Evolutionary conservation across 2,797 vertebrate genomes (phyloP).

Genomic region (Clarias fuscus): DNA sequence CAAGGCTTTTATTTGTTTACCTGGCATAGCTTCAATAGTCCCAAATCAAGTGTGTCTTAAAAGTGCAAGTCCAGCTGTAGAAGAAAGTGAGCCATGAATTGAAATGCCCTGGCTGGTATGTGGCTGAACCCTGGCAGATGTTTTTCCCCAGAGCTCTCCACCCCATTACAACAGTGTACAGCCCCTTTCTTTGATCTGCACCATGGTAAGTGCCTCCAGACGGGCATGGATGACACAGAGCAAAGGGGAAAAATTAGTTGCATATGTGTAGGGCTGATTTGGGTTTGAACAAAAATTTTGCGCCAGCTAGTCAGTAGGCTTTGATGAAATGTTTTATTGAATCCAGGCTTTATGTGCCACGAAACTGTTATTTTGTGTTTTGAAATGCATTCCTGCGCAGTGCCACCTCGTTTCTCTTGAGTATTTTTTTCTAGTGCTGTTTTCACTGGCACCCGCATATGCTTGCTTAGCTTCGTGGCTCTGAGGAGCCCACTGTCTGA

Average conservation of each 20-base stretch:
- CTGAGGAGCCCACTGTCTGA: constrained; percentile 21
- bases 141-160: constrained; percentile 60
- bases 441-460: constrained; percentile 39
- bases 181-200: constrained; percentile 88
- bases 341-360: constrained; percentile 31
- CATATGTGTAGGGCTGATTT: constrained; percentile 77
- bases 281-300: constrained; percentile 36
- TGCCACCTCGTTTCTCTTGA: constrained; percentile 21
- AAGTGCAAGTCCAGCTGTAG: constrained; percentile 38
- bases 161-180: constrained; percentile 83
- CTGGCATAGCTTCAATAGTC: constrained; percentile 27
- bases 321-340: constrained; percentile 43
- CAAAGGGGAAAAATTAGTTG: constrained; percentile 82
- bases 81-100: constrained; percentile 25
- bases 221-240: constrained; percentile 74
- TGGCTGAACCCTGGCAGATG: constrained; percentile 47
- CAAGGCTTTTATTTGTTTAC: constrained; percentile 13
- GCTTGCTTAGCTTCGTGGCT: constrained; percentile 29
- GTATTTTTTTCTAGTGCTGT: constrained; percentile 10
- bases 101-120: constrained; percentile 42
- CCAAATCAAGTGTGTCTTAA: constrained; percentile 24
- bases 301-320: constrained; percentile 29
- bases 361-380: constrained; percentile 29
- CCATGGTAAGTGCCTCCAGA: constrained; percentile 93
- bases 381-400: constrained; percentile 29